phyloP scores from a whole-genome alignment of 23 tunicate species.

The Clavelina lepadiformis region DNA sequence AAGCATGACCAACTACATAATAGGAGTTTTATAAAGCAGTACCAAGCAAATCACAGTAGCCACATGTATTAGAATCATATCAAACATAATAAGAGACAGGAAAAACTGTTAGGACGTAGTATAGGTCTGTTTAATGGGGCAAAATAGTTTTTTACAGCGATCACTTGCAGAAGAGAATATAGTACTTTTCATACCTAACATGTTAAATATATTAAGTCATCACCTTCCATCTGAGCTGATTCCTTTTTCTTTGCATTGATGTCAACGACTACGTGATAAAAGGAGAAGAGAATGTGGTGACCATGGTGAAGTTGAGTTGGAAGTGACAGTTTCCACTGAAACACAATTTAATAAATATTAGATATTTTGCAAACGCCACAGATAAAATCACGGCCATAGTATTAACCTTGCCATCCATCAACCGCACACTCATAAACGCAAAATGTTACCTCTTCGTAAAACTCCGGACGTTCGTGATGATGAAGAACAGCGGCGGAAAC shows the following conservation, averaged over 20 bases:
- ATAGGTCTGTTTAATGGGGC: not conserved
- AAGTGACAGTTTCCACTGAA: slow-evolving; percentile 76
- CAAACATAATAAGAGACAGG: not conserved
- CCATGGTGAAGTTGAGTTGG: slow-evolving; percentile 96
- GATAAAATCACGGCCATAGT: not conserved
- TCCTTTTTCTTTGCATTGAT: slow-evolving; percentile 78
- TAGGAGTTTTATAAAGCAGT: not conserved
- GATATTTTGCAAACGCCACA: not conserved
- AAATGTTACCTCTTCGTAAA: slow-evolving; percentile 77
- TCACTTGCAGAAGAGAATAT: too few relatives aligned
- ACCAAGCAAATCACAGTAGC: not conserved
- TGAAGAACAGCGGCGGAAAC: slow-evolving; percentile 81
- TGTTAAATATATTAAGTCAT: not conserved
- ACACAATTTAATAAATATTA: not conserved
- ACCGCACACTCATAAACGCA: not conserved
- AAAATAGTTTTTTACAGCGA: too few relatives aligned
- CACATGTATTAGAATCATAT: not conserved
- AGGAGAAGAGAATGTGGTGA: slow-evolving; percentile 81
- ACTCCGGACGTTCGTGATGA: slow-evolving; percentile 84
- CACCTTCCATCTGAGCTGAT: slow-evolving; percentile 50
- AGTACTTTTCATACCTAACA: not conserved
- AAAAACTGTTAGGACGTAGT: too few relatives aligned
- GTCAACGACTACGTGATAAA: slow-evolving; percentile 86
- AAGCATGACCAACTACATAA: slow-evolving; percentile 73
- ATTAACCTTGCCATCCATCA: not conserved